Evolutionary conservation across 1,140 invertebrate genomes (phyloP).

Genomic region (Euglossa dilemma): DNA sequence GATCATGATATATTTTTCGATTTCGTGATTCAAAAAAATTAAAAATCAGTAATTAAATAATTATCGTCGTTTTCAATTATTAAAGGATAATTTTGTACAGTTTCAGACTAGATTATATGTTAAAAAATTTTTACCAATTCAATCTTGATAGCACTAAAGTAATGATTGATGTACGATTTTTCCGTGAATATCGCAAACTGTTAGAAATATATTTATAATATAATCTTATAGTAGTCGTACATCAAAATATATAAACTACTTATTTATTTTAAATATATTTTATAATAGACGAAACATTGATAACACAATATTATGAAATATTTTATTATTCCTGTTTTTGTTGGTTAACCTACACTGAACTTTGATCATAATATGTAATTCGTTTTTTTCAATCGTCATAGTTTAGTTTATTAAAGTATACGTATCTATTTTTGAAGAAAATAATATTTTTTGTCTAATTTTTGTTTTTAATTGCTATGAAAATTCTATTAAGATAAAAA

Average conservation of each 20-base stretch:
- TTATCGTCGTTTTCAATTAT: neutral
- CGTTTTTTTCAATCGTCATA: neutral
- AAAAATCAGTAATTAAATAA: too few relatives aligned
- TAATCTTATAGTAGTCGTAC: slow-evolving; percentile 2
- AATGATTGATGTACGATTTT: neutral
- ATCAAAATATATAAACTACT: neutral
- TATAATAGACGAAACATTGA: neutral
- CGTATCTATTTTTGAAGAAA: neutral
- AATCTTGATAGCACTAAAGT: too few relatives aligned
- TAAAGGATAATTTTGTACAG: too few relatives aligned
- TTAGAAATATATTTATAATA: neutral
- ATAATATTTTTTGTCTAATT: neutral
- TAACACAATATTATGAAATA: neutral
- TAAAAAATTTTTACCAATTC: too few relatives aligned
- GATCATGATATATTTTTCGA: neutral
- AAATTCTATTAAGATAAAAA: slow-evolving; percentile 13
- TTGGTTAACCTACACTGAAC: neutral
- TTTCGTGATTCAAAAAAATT: neutral
- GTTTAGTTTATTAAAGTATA: neutral
- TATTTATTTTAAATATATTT: slow-evolving; percentile 1
- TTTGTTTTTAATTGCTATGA: neutral
- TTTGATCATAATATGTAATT: neutral
- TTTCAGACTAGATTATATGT: too few relatives aligned
- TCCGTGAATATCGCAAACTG: neutral
- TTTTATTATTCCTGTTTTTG: neutral